Conservation (phyloP, 2,888 invertebrate species). For the Agrypnus murinus region DNA sequence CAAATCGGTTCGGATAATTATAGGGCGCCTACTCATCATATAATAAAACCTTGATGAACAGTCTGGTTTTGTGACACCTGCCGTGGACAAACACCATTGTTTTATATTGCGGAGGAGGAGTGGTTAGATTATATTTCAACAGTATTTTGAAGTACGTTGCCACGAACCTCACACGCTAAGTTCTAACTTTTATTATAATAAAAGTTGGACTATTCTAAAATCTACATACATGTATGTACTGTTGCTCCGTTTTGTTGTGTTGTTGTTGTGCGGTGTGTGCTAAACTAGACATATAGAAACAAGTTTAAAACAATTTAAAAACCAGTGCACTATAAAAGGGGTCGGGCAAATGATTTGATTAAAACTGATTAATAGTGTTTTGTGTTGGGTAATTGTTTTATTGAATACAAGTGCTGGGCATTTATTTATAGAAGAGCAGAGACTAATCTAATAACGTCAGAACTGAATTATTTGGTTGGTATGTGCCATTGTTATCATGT, state of each 20-base stretch:
- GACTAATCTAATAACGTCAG: not conserved
- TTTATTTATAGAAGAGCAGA: not conserved
- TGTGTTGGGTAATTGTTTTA: slow-evolving; percentile 12
- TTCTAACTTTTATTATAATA: too few species aligned
- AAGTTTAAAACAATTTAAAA: slow-evolving; percentile 13
- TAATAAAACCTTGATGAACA: slow-evolving; percentile 18
- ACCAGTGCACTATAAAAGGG: not conserved
- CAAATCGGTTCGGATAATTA: not conserved
- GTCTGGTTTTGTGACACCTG: slow-evolving; percentile 7
- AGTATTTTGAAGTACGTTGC: not conserved
- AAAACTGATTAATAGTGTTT: slow-evolving; percentile 18
- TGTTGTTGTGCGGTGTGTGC: too few species aligned
- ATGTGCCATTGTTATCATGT: not conserved
- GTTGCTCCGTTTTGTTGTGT: too few species aligned
- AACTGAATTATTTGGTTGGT: slow-evolving; percentile 2
- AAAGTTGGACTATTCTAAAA: too few species aligned
- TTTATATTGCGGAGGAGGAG: not conserved
- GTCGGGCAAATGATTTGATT: slow-evolving; percentile 3
- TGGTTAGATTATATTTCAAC: too few species aligned
- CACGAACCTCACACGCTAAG: not conserved
- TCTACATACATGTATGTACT: too few species aligned
- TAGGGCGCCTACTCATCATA: slow-evolving; percentile 1
- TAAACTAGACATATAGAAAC: too few species aligned
- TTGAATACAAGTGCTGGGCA: slow-evolving; percentile 14
- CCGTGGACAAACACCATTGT: not conserved